Base-by-base conservation (phyloP, 53 echinoderm and acorn worm genomes). In the Arbacia lixula region DNA sequence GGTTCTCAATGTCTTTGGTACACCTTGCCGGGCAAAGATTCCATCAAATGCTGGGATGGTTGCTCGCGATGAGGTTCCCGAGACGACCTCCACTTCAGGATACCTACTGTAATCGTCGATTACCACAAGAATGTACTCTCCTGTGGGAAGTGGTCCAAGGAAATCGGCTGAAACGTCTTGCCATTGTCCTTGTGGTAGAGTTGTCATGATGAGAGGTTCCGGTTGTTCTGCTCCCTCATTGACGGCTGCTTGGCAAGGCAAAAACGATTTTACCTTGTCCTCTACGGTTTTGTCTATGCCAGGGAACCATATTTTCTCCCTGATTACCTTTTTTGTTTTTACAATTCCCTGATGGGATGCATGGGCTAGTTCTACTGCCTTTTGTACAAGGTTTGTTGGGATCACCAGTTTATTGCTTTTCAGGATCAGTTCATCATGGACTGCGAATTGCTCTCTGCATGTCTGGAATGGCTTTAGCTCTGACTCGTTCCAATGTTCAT, bases 271-370 rank as follows among this genome's bases (percentile, higher is more conserved):
- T 3, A 82, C 31, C 63, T 64, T 63, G 1, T 82, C 63, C 33
- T 42, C 64, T 5, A 63, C 14, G 43, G 63, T 40, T 31, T 16
- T 62, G 40, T 63, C 82, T 27, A 82, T 82, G 17, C 60, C 72
- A 58, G 74, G 78, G 49, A 66, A 78, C 66, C 78, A 71, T 16
- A 79, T 63, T 64, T 86, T 90, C 25, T 86, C 82, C 22, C 90
- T 32, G 5, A 90, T 14, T 32, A 86, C 31, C 3, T n/a, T 24
- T 42, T 89, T 88, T 31, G 84, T 88, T 19, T 90, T 90, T 6
- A 78, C 86, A 12, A 90, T 82, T 4, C 86, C 90, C 57, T 90
- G 90, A 64, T 91, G 87, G 4, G 69, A 50, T 4, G 31, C 29
- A 58, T 90, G 86, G 2, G 90, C 90, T 28, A 86, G 54, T 8